Evolutionary conservation across 2,888 invertebrate genomes (phyloP).

Genomic region (Amphipyra berbera): DNA sequence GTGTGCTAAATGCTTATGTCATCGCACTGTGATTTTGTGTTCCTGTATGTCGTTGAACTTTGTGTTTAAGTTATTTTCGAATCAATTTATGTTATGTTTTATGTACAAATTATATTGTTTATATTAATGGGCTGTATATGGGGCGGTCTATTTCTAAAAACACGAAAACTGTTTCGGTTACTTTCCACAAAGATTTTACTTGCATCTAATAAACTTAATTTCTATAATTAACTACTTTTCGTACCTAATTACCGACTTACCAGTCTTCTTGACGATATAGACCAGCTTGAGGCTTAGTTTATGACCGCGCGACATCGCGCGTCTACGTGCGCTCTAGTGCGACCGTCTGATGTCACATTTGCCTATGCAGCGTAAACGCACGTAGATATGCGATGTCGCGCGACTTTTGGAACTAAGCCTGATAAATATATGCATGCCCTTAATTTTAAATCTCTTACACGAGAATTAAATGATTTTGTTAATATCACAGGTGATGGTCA

Average conservation of each 20-base stretch:
- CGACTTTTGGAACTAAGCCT: not conserved
- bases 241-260: not conserved
- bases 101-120: not conserved
- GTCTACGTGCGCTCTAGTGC: not conserved
- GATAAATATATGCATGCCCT: conserved; percentile 8
- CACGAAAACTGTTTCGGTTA: too few species aligned
- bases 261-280: not conserved
- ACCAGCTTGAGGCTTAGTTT: not conserved
- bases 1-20: conserved; percentile 58
- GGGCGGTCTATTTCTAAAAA: too few species aligned
- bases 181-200: too few species aligned
- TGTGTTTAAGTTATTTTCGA: conserved; percentile 8
- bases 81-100: not conserved
- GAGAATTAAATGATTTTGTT: too few species aligned
- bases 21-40: conserved; percentile 32
- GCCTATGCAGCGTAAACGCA: too few species aligned
- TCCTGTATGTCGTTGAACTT: conserved; percentile 53
- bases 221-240: too few species aligned
- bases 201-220: too few species aligned
- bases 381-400: not conserved
- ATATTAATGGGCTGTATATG: not conserved
- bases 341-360: not conserved
- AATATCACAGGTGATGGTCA: conserved; percentile 34
- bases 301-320: not conserved
- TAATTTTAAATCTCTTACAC: not conserved